A percentile compares a stretch with the other conserved stretches of the same genome.
These are phyloP conservation scores for Tympanuchus pallidicinctus DNA, from an alignment of 2,113 vertebrate genomes.

Conservation along the genomic window DNA sequence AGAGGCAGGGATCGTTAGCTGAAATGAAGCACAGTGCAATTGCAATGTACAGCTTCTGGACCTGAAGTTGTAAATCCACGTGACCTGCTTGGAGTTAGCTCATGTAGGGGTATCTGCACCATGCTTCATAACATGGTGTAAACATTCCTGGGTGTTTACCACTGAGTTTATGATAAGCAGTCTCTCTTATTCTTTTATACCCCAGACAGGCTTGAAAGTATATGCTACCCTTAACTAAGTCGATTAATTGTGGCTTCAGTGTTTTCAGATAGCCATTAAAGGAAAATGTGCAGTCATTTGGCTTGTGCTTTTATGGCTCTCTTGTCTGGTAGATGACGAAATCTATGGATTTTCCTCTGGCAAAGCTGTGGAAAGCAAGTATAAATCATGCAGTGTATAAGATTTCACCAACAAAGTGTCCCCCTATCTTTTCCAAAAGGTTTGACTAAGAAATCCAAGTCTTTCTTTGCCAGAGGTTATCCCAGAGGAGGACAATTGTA, in stretches of 20 bases:
- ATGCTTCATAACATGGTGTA: neutral
- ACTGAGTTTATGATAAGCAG: neutral
- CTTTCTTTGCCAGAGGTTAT: neutral
- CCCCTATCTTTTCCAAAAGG: neutral
- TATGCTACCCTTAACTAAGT: neutral
- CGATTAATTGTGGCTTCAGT: conserved; percentile 1
- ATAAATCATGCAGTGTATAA: neutral
- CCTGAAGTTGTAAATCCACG: accelerated
- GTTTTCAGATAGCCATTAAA: conserved; percentile 10
- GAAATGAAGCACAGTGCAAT: neutral
- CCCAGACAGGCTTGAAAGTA: neutral
- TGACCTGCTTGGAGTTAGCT: neutral
- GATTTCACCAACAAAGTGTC: neutral
- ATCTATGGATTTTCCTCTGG: conserved; percentile 30
- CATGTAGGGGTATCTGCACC: neutral
- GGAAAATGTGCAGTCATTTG: conserved; percentile 52
- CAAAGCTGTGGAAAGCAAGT: conserved; percentile 34
- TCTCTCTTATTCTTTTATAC: neutral
- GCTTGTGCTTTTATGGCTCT: conserved; percentile 13
- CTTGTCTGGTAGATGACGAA: conserved; percentile 42
- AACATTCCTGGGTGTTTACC: conserved; percentile 9
- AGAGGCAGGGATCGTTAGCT: neutral
- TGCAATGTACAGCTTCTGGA: neutral
- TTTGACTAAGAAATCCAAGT: neutral
- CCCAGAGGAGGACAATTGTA: neutral